Conservation (phyloP, 2,888 invertebrate species). For the Polylopha cassiicola region DNA sequence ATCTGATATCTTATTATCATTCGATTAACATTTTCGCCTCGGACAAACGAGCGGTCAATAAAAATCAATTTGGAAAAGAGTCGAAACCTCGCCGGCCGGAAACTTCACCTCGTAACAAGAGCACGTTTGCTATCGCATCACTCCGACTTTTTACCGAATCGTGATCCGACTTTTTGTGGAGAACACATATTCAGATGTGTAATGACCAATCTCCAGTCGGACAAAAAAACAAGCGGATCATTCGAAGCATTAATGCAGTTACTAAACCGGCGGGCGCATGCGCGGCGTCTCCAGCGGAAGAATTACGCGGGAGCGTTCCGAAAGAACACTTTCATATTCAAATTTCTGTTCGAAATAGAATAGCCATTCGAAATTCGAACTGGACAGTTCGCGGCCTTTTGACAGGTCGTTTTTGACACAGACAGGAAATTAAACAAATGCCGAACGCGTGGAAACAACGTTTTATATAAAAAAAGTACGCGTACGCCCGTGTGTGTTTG, state of each 20-base stretch:
- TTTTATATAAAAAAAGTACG: slow-evolving; percentile 27
- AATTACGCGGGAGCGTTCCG: slow-evolving; percentile 61
- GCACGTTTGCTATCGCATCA: slow-evolving; percentile 69
- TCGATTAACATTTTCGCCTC: slow-evolving; percentile 15
- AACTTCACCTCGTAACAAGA: slow-evolving; percentile 34
- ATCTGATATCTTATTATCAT: slow-evolving; percentile 24
- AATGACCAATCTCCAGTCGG: slow-evolving; percentile 73
- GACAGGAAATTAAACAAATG: slow-evolving; percentile 54
- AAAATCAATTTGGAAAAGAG: slow-evolving; percentile 68
- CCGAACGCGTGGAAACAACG: slow-evolving; percentile 31
- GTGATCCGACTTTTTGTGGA: slow-evolving; percentile 68
- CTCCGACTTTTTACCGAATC: slow-evolving; percentile 66
- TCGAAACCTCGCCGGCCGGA: slow-evolving; percentile 22
- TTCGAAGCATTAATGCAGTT: slow-evolving; percentile 73
- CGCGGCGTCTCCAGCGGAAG: slow-evolving; percentile 71
- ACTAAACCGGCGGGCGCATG: slow-evolving; percentile 74
- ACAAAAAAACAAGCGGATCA: slow-evolving; percentile 60
- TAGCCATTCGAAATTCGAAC: slow-evolving; percentile 42
- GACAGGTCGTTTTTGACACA: slow-evolving; percentile 42
- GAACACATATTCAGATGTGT: slow-evolving; percentile 74
- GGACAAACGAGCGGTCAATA: slow-evolving; percentile 15
- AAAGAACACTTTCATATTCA: slow-evolving; percentile 58
- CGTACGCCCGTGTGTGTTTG: slow-evolving; percentile 33
- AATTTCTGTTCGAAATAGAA: slow-evolving; percentile 61
- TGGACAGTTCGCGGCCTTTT: slow-evolving; percentile 30